These are phyloP conservation scores for Pachyramphus minor DNA, from an alignment of 2,113 vertebrate species.

Conservation along the genomic window DNA sequence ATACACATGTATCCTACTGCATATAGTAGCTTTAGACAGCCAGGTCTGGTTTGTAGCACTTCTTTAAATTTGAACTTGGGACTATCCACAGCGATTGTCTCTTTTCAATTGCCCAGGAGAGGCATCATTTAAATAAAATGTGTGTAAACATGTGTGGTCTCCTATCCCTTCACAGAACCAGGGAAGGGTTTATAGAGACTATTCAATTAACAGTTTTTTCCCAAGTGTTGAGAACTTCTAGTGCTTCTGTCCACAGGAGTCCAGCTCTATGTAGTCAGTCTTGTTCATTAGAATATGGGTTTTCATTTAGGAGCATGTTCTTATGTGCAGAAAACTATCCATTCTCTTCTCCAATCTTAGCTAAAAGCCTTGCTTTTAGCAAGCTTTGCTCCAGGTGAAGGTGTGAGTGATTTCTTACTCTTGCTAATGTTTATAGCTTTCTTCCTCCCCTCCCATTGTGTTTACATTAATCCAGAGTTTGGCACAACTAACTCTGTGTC, in stretches of 20 bases:
- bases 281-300: background rate
- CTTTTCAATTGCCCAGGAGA: background rate
- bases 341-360: background rate
- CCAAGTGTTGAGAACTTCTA: background rate
- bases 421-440: background rate
- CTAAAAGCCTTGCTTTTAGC: background rate
- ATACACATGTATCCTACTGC: background rate
- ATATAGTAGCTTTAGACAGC: background rate
- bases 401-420: background rate
- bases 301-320: background rate
- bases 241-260: background rate
- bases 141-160: background rate
- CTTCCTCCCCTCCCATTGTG: background rate
- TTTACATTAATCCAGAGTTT: background rate
- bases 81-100: background rate
- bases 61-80: background rate
- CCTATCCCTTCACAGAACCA: background rate
- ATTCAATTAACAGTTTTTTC: background rate
- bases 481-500: background rate
- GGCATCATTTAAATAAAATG: background rate
- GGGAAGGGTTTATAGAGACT: background rate
- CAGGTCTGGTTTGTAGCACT: background rate
- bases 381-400: too few species aligned
- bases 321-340: background rate
- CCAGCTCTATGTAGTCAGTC: background rate